Percentiles rank a stretch among this genome's conserved stretches.
Conservation (phyloP, 1,140 invertebrate species). For the Polypedilum vanderplanki region DNA sequence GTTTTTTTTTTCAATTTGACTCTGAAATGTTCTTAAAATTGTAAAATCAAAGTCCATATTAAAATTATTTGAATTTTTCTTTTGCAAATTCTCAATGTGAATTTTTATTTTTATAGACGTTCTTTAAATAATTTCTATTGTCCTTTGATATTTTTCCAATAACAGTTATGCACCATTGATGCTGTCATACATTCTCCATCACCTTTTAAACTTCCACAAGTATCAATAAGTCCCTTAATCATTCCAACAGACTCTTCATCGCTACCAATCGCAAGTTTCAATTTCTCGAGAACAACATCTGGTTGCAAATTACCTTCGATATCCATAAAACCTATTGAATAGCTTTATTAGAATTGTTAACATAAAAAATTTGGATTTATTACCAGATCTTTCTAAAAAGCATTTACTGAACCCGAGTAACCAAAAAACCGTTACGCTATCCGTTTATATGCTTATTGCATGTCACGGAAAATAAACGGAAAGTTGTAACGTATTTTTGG, state of each 20-base stretch:
- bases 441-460: too few species aligned
- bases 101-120: too few species aligned
- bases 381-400: conserved; percentile 4
- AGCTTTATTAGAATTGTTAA: not conserved
- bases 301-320: not conserved
- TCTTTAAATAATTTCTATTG: not conserved
- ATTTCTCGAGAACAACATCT: not conserved
- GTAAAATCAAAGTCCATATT: too few species aligned
- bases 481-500: too few species aligned
- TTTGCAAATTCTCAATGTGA: too few species aligned
- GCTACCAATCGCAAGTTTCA: not conserved
- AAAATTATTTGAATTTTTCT: too few species aligned
- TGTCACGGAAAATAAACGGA: too few species aligned
- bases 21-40: too few species aligned
- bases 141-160: conserved; percentile 5
- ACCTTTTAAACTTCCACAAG: not conserved
- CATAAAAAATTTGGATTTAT: not conserved
- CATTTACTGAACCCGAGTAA: too few species aligned
- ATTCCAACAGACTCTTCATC: not conserved
- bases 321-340: not conserved
- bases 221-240: not conserved
- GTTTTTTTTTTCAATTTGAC: too few species aligned
- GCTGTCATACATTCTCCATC: not conserved
- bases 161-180: not conserved
- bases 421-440: too few species aligned